These are phyloP conservation scores for Babyrousa celebensis DNA, from an alignment of 2,797 vertebrate genomes.

Conservation along the genomic window DNA sequence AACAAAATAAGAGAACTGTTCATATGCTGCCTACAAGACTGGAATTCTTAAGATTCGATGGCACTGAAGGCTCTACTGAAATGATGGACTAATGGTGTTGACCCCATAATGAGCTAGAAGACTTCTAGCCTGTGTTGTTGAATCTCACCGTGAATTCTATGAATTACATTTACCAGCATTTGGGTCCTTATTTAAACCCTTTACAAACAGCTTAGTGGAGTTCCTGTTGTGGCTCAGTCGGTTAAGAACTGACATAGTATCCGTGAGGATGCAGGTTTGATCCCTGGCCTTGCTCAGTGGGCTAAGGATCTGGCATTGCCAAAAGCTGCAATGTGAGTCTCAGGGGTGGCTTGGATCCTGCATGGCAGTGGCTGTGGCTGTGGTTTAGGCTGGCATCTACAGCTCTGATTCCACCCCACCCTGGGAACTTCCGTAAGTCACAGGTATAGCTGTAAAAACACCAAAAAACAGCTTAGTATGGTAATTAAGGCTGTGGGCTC, in stretches of 20 bases:
- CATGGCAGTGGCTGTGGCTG: too few relatives aligned
- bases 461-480: neutral
- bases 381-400: too few relatives aligned
- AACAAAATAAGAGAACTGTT: neutral
- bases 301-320: too few relatives aligned
- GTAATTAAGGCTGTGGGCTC: neutral
- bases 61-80: neutral
- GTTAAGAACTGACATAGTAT: too few relatives aligned
- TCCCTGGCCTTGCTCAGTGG: too few relatives aligned
- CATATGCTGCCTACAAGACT: neutral
- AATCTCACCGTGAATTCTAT: neutral
- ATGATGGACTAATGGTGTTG: neutral
- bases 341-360: too few relatives aligned
- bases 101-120: neutral
- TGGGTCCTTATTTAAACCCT: neutral
- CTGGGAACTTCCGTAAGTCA: too few relatives aligned
- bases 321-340: too few relatives aligned
- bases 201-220: neutral
- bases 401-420: too few relatives aligned
- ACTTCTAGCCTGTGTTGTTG: neutral
- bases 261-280: too few relatives aligned
- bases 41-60: neutral
- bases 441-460: too few relatives aligned
- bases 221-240: too few relatives aligned
- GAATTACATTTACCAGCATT: neutral